Evolutionary conservation across 2,113 vertebrate genomes (phyloP), one percentile per base, ranked within the genome.

Genomic region (Sminthopsis crassicaudata): DNA sequence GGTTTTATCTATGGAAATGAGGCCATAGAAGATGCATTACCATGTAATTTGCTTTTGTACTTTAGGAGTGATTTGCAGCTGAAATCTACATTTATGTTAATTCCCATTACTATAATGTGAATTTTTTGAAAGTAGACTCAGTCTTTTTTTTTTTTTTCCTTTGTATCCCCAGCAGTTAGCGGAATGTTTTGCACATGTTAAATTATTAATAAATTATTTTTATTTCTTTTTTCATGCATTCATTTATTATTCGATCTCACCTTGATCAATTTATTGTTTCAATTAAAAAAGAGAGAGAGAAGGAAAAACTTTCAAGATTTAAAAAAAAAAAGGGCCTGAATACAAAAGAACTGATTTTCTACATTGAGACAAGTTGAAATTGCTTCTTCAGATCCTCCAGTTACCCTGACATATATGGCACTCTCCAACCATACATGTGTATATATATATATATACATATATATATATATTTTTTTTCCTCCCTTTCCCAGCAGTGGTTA

Each of bases 311-410:
- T 96, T 48, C 90, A n/a, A 11, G 57, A 89, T 91, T 51, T 48
- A 48, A 16, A 91, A 54, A 50, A 22, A 92, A 60, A 94, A 97
- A 92, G 95, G 94, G 93, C 90, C 89, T 46, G 36, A 76, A 95
- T 60, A 95, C 96, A 95, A 76, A 76, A 76, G 36, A 14, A n/a
- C 67, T 76, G 46, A 94, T 95, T 91, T 84, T 95, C 92, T 84
- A 27, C 94, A 12, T 50, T 93, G 93, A 92, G 94, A 55, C 0
- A 26, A 22, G 92, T 89, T 36, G 92, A 94, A 96, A 95, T 88
- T 88, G 95, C 93, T 91, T 93, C 89, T 53, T 67, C 91, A 90
- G 96, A 96, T 94, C 91, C 89, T 94, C 88, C 89, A 19, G 96
- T 57, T 76, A 93, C 90, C 94, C 93, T 91, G 93, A 95, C 91